A percentile compares a stretch with the other conserved stretches of the same genome.
These are phyloP conservation scores for Nothura maculosa DNA, from an alignment of 2,797 vertebrate genomes.

Conservation along the genomic window DNA sequence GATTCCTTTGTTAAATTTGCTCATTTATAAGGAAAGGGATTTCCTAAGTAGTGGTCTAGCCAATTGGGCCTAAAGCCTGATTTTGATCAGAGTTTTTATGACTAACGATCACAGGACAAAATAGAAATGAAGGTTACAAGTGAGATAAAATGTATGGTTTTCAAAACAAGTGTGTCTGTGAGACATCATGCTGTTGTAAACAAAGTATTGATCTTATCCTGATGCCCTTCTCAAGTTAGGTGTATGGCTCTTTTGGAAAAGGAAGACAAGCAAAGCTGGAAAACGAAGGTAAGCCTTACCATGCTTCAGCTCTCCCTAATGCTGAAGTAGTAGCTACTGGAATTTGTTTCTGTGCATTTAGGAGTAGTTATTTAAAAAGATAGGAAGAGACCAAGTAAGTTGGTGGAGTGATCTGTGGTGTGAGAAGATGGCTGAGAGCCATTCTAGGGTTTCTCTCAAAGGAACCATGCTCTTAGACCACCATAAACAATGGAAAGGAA, in stretches of 20 bases:
- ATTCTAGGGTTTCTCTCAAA: background rate
- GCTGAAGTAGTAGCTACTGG: background rate
- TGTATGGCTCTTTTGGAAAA: background rate
- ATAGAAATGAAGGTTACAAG: background rate
- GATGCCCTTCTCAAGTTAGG: background rate
- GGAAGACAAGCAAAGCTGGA: background rate
- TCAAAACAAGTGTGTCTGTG: background rate
- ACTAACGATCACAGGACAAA: background rate
- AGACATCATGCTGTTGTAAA: background rate
- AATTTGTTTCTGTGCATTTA: background rate
- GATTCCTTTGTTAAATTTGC: background rate
- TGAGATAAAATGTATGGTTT: background rate
- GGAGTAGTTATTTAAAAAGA: background rate
- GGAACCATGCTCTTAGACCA: background rate
- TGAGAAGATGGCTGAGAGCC: background rate
- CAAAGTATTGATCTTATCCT: background rate
- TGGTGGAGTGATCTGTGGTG: background rate
- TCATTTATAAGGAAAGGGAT: background rate
- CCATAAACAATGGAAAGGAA: background rate
- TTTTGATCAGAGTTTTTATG: background rate
- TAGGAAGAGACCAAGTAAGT: rapidly evolving
- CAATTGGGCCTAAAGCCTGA: background rate
- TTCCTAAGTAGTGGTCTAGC: background rate
- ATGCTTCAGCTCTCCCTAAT: background rate
- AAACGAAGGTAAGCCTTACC: background rate